Percentiles rank a stretch among this genome's conserved stretches.
phyloP scores from a whole-genome alignment of 2,113 vertebrate species.

The Saimiri boliviensis region DNA sequence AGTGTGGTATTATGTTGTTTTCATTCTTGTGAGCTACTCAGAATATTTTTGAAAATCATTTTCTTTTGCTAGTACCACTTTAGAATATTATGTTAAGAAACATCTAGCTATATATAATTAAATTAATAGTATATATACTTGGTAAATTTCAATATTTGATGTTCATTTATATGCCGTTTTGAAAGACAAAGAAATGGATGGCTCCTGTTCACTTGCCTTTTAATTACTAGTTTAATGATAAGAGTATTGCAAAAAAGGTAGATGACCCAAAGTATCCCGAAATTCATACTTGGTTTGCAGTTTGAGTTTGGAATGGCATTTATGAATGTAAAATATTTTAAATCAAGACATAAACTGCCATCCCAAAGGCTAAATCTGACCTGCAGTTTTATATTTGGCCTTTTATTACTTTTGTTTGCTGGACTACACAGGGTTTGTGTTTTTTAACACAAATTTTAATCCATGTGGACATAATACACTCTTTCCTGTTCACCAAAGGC shows the following conservation, averaged over 20 bases:
- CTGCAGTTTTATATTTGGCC: background rate
- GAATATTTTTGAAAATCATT: conserved; percentile 3
- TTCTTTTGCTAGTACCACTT: background rate
- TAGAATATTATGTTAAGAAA: background rate
- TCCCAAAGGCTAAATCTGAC: conserved; percentile 3
- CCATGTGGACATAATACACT: background rate
- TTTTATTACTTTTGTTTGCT: conserved; percentile 24
- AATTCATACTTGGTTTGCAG: background rate
- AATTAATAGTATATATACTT: background rate
- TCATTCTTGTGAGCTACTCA: background rate
- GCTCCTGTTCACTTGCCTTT: background rate
- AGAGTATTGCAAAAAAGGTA: background rate
- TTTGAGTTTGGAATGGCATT: background rate
- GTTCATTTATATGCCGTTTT: background rate
- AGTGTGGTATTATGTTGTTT: background rate
- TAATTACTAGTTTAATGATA: background rate
- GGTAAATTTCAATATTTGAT: background rate
- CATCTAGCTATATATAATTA: background rate
- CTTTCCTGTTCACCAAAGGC: conserved; percentile 9
- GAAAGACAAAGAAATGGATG: background rate
- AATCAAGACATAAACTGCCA: conserved; percentile 12
- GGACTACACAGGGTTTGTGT: background rate
- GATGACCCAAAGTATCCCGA: background rate
- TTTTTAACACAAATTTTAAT: conserved; percentile 30
- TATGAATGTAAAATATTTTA: conserved; percentile 21